Conservation (phyloP, 2,888 invertebrate species). For the Drosophila stalkeri region DNA sequence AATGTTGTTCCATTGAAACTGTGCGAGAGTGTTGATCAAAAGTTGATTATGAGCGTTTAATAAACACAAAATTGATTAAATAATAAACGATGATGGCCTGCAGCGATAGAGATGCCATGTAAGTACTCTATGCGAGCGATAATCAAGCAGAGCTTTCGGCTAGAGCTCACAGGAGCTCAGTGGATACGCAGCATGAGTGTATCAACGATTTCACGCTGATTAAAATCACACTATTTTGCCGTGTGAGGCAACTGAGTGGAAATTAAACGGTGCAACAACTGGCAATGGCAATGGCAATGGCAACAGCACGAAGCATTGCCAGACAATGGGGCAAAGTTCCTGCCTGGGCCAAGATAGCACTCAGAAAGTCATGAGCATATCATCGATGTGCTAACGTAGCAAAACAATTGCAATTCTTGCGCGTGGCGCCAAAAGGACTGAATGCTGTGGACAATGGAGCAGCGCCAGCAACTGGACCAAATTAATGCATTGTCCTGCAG, state of each 20-base stretch:
- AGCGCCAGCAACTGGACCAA: slow-evolving; percentile 17
- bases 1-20: background rate
- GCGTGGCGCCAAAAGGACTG: slow-evolving; percentile 28
- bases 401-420: slow-evolving; percentile 68
- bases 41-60: slow-evolving; percentile 34
- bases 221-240: slow-evolving; percentile 66
- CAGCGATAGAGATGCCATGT: slow-evolving; percentile 1
- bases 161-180: background rate
- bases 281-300: slow-evolving; percentile 39
- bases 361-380: slow-evolving; percentile 65
- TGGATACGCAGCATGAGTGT: background rate
- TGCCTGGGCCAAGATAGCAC: slow-evolving; percentile 57
- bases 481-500: slow-evolving; percentile 70
- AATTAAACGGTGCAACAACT: slow-evolving; percentile 57
- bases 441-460: slow-evolving; percentile 24
- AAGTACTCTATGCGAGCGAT: slow-evolving; percentile 14
- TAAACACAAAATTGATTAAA: slow-evolving; percentile 43
- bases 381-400: slow-evolving; percentile 58
- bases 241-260: slow-evolving; percentile 44
- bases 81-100: slow-evolving; percentile 31
- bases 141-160: slow-evolving; percentile 33
- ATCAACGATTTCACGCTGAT: slow-evolving; percentile 70
- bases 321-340: slow-evolving; percentile 17
- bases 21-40: slow-evolving; percentile 21
- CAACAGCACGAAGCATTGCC: slow-evolving; percentile 13